These are phyloP conservation scores for Agrotis exclamationis DNA, from an alignment of 2,888 invertebrate species.

Conservation along the genomic window DNA sequence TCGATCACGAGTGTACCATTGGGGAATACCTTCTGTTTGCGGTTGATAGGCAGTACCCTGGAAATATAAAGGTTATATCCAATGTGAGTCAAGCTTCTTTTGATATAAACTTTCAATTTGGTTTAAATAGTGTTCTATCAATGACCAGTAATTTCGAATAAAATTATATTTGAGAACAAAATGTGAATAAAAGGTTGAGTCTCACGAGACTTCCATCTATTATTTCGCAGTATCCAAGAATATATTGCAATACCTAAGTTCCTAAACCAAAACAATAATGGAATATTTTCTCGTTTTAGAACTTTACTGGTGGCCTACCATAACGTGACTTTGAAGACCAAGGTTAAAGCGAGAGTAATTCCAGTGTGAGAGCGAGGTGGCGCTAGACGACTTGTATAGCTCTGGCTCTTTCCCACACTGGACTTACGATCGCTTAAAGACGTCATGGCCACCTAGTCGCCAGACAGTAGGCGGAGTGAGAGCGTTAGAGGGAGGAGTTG, in stretches of 20 bases:
- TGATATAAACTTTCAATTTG: background rate
- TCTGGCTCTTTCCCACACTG: no score
- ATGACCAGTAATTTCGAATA: background rate
- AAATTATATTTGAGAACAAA: background rate
- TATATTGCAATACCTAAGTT: no score
- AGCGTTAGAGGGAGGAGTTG: background rate
- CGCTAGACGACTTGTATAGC: no score
- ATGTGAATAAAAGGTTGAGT: background rate
- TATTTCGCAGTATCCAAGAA: no score
- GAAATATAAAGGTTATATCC: conserved; percentile 46
- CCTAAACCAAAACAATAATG: no score
- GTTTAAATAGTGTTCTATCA: background rate
- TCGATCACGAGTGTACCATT: conserved; percentile 98
- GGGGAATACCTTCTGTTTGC: conserved; percentile 98
- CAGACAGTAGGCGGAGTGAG: background rate
- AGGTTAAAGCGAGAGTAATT: no score
- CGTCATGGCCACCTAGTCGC: no score
- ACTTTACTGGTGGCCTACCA: background rate
- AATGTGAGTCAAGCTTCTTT: conserved; percentile 6
- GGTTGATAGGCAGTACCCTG: conserved; percentile 97
- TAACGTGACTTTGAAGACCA: no score
- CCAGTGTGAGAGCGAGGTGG: no score
- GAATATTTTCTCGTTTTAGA: background rate
- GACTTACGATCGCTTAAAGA: no score
- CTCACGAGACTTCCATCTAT: no score